These are phyloP conservation scores for Archegozetes longisetosus DNA, from an alignment of 1,140 invertebrate genomes.

Conservation along the genomic window DNA sequence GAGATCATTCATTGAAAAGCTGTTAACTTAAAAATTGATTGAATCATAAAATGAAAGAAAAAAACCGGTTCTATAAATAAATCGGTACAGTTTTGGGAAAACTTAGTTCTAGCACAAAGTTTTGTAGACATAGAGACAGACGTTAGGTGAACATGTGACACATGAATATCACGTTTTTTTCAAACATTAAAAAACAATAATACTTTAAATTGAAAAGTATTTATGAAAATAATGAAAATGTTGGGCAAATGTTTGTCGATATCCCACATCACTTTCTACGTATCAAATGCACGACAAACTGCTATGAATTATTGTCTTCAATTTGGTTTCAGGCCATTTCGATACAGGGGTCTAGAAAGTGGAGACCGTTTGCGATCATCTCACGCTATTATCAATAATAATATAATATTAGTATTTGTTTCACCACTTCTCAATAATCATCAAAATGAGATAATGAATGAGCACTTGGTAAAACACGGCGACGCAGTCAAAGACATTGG, in stretches of 20 bases:
- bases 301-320: conserved; percentile 79
- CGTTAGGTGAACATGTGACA: too few relatives aligned
- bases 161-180: too few relatives aligned
- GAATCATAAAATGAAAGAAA: too few relatives aligned
- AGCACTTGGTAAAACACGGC: conserved; percentile 62
- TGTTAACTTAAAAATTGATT: too few relatives aligned
- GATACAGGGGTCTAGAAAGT: conserved; percentile 88
- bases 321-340: conserved; percentile 80
- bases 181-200: too few relatives aligned
- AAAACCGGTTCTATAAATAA: too few relatives aligned
- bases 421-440: conserved; percentile 49
- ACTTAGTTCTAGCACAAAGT: too few relatives aligned
- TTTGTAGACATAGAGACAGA: too few relatives aligned
- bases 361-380: conserved; percentile 65
- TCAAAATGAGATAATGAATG: conserved; percentile 50
- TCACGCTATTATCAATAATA: conserved; percentile 82
- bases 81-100: too few relatives aligned
- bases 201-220: too few relatives aligned
- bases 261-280: conserved; percentile 76
- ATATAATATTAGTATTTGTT: conserved; percentile 83
- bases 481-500: conserved; percentile 94
- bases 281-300: conserved; percentile 94
- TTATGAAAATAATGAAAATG: too few relatives aligned
- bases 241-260: conserved; percentile 8
- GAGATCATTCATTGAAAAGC: too few relatives aligned